Evolutionary conservation across 1,140 invertebrate genomes (phyloP).

Genomic region (Drepana arcuata): DNA sequence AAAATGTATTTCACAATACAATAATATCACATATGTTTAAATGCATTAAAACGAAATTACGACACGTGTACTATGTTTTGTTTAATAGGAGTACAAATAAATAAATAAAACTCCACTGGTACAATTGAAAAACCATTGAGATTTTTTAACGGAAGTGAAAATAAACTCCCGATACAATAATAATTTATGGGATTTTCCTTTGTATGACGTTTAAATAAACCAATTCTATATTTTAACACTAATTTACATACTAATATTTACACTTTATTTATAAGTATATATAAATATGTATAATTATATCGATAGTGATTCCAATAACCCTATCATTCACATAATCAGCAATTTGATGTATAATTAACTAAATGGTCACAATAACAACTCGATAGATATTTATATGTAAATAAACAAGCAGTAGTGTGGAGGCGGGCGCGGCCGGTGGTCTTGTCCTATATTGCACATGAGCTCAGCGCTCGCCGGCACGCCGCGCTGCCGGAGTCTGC

Average conservation of each 20-base stretch:
- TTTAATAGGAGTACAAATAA: constrained; percentile 41
- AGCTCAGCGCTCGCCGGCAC: constrained; percentile 14
- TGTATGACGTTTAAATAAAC: constrained; percentile 69
- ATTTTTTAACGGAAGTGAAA: constrained; percentile 69
- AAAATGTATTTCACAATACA: constrained; percentile 65
- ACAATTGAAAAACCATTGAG: constrained; percentile 70
- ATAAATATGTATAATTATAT: constrained; percentile 71
- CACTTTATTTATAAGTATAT: constrained; percentile 71
- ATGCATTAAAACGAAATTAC: constrained; percentile 60
- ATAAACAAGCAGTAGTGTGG: constrained; percentile 69
- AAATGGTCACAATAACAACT: constrained; percentile 70
- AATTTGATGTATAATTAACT: constrained; percentile 70
- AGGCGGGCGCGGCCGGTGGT: constrained; percentile 29
- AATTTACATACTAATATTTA: constrained; percentile 70
- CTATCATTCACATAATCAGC: constrained; percentile 64
- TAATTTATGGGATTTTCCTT: constrained; percentile 70
- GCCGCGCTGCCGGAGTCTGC: constrained; percentile 12
- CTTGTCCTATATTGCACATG: constrained; percentile 42
- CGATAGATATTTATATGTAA: constrained; percentile 69
- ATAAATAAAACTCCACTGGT: constrained; percentile 68
- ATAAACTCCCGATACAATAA: constrained; percentile 66
- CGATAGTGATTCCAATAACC: constrained; percentile 61
- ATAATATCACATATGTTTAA: constrained; percentile 71
- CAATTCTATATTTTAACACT: constrained; percentile 70
- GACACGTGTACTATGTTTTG: constrained; percentile 15